Conservation (phyloP, 2,797 vertebrate genomes). For the Artibeus jamaicensis region DNA sequence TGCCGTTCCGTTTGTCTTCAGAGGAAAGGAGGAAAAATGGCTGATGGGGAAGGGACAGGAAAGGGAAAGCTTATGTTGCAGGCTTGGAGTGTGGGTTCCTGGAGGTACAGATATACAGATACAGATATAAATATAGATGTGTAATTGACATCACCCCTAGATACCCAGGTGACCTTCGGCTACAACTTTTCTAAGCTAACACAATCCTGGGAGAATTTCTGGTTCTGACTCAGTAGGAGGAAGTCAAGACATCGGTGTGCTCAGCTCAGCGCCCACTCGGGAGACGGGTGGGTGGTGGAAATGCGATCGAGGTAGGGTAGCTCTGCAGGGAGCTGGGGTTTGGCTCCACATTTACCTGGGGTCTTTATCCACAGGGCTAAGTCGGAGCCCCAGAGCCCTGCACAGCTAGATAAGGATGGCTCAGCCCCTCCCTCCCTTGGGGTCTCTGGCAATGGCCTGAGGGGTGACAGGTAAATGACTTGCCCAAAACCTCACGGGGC, state of each 20-base stretch:
- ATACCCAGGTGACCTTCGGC: not conserved
- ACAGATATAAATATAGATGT: not conserved
- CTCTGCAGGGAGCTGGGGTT: not conserved
- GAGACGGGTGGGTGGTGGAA: not conserved
- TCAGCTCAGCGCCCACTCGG: not conserved
- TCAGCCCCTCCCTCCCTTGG: not conserved
- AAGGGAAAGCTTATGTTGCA: not conserved
- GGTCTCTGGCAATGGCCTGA: not conserved
- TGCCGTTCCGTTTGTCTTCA: not conserved
- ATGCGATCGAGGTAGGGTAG: no score
- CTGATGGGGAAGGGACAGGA: not conserved
- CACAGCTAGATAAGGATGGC: not conserved
- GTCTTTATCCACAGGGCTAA: not conserved
- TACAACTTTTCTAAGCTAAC: not conserved
- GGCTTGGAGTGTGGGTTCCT: not conserved
- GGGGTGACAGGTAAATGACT: not conserved
- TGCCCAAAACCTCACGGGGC: not conserved
- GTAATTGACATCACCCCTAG: not conserved
- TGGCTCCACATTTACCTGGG: not conserved
- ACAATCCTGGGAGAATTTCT: not conserved
- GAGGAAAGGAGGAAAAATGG: not conserved
- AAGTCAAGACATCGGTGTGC: not conserved
- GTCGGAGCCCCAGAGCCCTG: not conserved
- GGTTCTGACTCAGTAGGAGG: conserved; percentile 7
- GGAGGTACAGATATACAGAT: not conserved